phyloP scores from a whole-genome alignment of 2,113 vertebrate species.

The Propithecus coquereli region DNA sequence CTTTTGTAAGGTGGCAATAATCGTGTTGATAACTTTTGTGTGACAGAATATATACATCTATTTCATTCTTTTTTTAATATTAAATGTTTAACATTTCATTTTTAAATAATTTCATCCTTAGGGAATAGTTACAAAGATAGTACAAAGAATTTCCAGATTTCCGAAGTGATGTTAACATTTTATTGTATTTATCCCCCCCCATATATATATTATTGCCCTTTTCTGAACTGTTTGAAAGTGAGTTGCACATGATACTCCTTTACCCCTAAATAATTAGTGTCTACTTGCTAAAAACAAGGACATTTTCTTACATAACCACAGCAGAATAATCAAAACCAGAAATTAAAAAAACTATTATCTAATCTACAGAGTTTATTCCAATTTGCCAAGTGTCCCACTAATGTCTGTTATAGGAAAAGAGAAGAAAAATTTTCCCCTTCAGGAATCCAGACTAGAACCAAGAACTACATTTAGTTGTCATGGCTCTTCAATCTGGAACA shows the following conservation, averaged over 20 bases:
- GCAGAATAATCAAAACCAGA: neutral
- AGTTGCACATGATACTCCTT: neutral
- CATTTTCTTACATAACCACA: neutral
- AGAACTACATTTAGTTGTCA: neutral
- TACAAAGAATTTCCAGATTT: neutral
- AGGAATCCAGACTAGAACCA: neutral
- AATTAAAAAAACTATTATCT: neutral
- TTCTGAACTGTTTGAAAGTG: neutral
- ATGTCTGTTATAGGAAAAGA: neutral
- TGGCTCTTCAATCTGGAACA: neutral
- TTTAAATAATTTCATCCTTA: neutral
- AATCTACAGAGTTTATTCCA: neutral
- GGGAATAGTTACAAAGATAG: neutral
- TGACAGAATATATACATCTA: neutral
- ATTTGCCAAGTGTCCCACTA: neutral
- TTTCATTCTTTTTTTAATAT: neutral
- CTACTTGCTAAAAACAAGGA: neutral
- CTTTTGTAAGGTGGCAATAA: neutral
- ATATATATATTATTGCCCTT: neutral
- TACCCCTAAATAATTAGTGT: neutral
- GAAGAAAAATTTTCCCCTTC: neutral
- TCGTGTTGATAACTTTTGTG: neutral
- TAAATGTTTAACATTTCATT: constrained; percentile 6
- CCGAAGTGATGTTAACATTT: neutral
- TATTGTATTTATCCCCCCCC: neutral